phyloP scores from a whole-genome alignment of 2,888 invertebrate genomes.

The Eretmocerus hayati region DNA sequence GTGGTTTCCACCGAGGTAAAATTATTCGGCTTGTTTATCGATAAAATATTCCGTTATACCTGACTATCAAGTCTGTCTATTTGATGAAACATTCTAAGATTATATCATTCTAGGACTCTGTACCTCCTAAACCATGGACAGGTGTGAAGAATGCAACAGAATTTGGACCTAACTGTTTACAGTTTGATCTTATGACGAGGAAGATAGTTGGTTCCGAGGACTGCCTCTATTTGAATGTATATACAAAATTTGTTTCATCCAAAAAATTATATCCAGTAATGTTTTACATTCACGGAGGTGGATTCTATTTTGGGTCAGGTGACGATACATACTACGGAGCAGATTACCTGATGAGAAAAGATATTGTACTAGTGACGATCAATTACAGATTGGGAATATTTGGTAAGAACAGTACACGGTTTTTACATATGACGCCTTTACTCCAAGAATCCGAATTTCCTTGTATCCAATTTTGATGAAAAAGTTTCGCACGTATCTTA shows the following conservation, averaged over 20 bases:
- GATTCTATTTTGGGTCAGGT: constrained; percentile 28
- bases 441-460: too few relatives aligned
- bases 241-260: constrained; percentile 19
- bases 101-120: constrained; percentile 39
- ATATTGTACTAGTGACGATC: constrained; percentile 36
- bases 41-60: too few relatives aligned
- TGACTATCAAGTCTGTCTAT: too few relatives aligned
- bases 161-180: constrained; percentile 24
- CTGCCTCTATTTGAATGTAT: constrained; percentile 39
- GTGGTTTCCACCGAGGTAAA: too few relatives aligned
- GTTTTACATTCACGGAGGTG: constrained; percentile 39
- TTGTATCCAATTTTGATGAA: too few relatives aligned
- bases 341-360: constrained; percentile 34
- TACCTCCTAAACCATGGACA: constrained; percentile 44
- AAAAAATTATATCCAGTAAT: constrained; percentile 27
- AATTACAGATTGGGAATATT: constrained; percentile 37
- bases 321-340: constrained; percentile 30
- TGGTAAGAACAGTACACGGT: too few relatives aligned
- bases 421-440: too few relatives aligned
- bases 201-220: constrained; percentile 32
- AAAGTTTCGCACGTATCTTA: too few relatives aligned
- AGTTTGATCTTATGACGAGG: neutral
- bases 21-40: too few relatives aligned
- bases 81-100: constrained; percentile 32
- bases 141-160: constrained; percentile 31